phyloP scores from a whole-genome alignment of 2,888 invertebrate genomes.

The Eupithecia abbreviata region DNA sequence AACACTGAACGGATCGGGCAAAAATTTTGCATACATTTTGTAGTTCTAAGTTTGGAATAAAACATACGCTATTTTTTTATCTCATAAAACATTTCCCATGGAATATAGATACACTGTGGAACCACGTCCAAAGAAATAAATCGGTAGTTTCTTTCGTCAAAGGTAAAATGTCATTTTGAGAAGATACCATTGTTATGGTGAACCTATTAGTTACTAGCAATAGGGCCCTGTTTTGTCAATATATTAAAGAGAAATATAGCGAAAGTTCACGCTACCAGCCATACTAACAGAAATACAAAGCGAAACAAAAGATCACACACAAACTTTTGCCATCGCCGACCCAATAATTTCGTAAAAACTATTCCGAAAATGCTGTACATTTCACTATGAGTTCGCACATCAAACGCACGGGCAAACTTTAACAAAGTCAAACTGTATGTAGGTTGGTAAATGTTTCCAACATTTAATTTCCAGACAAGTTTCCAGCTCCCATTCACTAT shows the following conservation, averaged over 20 bases:
- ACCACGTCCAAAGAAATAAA: too few relatives aligned
- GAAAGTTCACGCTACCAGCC: not conserved
- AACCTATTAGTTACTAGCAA: too few relatives aligned
- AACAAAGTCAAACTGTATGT: slow-evolving; percentile 40
- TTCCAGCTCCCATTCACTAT: slow-evolving; percentile 22
- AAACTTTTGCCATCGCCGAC: slow-evolving; percentile 1
- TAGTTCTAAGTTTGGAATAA: too few relatives aligned
- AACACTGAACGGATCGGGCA: too few relatives aligned
- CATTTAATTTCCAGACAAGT: slow-evolving; percentile 33
- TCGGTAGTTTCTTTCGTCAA: too few relatives aligned
- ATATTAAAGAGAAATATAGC: not conserved
- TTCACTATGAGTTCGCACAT: slow-evolving; percentile 36
- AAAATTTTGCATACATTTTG: too few relatives aligned
- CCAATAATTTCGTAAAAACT: slow-evolving; percentile 1
- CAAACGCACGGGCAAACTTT: slow-evolving; percentile 38
- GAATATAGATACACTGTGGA: too few relatives aligned
- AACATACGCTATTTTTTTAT: too few relatives aligned
- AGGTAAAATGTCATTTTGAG: too few relatives aligned
- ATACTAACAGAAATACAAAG: not conserved
- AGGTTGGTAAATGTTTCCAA: slow-evolving; percentile 10
- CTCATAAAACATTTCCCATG: too few relatives aligned
- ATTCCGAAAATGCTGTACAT: slow-evolving; percentile 29
- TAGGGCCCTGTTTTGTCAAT: not conserved
- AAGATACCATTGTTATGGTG: too few relatives aligned
- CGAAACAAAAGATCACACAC: slow-evolving; percentile 9